Evolutionary conservation across 1,140 invertebrate species (phyloP).

Genomic region (Rhizoglyphus robini): DNA sequence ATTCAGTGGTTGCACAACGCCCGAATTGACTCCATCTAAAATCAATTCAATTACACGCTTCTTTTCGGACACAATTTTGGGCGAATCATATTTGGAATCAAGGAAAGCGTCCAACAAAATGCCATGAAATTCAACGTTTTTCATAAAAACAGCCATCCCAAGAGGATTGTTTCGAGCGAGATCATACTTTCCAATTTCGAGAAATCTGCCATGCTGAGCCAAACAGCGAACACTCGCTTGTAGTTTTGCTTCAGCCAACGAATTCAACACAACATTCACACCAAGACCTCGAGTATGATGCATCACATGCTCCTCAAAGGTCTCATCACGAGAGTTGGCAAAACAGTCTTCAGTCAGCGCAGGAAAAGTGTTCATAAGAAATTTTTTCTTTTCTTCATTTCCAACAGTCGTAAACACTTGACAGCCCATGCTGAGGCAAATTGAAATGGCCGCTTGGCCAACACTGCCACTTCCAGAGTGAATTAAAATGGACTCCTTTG

Average conservation of each 20-base stretch:
- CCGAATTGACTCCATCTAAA: slow-evolving; percentile 61
- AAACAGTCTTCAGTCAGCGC: slow-evolving; percentile 38
- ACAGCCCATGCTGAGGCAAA: slow-evolving; percentile 71
- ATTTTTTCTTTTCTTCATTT: slow-evolving; percentile 37
- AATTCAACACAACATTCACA: slow-evolving; percentile 86
- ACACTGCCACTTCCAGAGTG: slow-evolving; percentile 93
- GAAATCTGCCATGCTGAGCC: slow-evolving; percentile 73
- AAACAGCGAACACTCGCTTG: slow-evolving; percentile 81
- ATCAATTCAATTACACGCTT: slow-evolving; percentile 43
- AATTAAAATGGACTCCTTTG: slow-evolving; percentile 71
- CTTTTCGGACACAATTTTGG: slow-evolving; percentile 17
- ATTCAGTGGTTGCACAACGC: slow-evolving; percentile 69
- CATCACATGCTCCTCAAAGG: slow-evolving; percentile 38
- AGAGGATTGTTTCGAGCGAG: slow-evolving; percentile 73
- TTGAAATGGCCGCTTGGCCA: slow-evolving; percentile 82
- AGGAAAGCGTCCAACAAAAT: slow-evolving; percentile 87
- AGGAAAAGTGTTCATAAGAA: slow-evolving; percentile 37
- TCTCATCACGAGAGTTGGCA: slow-evolving; percentile 40
- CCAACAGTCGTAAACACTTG: slow-evolving; percentile 67
- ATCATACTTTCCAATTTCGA: slow-evolving; percentile 95
- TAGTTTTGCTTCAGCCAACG: slow-evolving; percentile 71
- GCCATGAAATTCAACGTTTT: slow-evolving; percentile 90
- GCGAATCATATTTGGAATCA: slow-evolving; percentile 43
- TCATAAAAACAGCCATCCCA: slow-evolving; percentile 89
- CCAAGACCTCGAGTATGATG: slow-evolving; percentile 46